Conservation (phyloP, 2,797 vertebrate species). For the Chelon labrosus region DNA sequence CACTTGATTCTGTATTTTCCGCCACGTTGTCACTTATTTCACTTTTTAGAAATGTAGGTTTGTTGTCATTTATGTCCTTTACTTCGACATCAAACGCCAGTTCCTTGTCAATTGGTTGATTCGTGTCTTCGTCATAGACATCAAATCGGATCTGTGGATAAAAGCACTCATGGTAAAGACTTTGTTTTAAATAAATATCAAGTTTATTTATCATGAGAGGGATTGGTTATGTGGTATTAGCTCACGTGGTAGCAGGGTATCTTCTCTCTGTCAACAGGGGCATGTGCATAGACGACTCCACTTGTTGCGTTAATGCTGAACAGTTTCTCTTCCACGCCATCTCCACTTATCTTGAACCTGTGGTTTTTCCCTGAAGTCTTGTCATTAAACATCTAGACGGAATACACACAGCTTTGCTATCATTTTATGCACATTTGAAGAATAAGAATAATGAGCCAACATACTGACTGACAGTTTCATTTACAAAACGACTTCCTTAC, state of each 20-base stretch:
- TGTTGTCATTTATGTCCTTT: slow-evolving; percentile 88
- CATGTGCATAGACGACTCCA: slow-evolving; percentile 70
- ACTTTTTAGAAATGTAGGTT: slow-evolving; percentile 72
- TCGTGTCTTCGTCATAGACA: slow-evolving; percentile 9
- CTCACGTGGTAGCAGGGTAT: slow-evolving; percentile 77
- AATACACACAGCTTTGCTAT: slow-evolving; percentile 1
- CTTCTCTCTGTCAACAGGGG: slow-evolving; percentile 87
- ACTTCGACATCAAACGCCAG: slow-evolving; percentile 86
- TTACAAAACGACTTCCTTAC: slow-evolving; percentile 57
- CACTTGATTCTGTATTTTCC: slow-evolving; percentile 77
- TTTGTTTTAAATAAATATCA: background rate
- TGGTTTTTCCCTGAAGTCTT: accelerated
- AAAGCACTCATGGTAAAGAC: background rate
- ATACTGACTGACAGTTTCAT: background rate
- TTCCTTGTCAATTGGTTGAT: slow-evolving; percentile 63
- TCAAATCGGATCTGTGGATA: slow-evolving; percentile 84
- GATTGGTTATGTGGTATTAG: background rate
- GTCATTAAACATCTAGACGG: slow-evolving; percentile 85
- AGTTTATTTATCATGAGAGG: background rate
- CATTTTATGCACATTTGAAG: background rate
- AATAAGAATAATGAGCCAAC: no score
- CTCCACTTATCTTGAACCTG: slow-evolving; percentile 81
- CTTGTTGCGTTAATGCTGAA: slow-evolving; percentile 77
- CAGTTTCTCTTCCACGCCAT: slow-evolving; percentile 74
- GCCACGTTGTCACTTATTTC: slow-evolving; percentile 34